Evolutionary conservation across 2,888 invertebrate genomes (phyloP), one percentile per base, ranked within the genome.

Genomic region (Tenthredo livida): DNA sequence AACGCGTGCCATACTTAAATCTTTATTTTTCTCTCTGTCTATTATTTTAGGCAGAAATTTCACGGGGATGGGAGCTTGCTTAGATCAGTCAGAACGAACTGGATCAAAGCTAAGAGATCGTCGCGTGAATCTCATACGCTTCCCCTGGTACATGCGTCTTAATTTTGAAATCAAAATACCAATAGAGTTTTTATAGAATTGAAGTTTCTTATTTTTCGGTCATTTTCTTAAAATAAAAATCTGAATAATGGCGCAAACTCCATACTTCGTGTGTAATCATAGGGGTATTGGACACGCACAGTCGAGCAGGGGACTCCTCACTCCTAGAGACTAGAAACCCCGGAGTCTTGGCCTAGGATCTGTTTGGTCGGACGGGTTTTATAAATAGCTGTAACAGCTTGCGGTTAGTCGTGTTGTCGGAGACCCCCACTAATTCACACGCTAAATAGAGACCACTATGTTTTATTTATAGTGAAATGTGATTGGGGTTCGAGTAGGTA

Each of bases 351-450:
- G 61, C 80, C 80, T 80, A 80, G 80, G 61, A 80, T 58, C 80
- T 65, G 61, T 61, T 80, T 80, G 58, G 80, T 80, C 61, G 70
- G 37, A 17, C 50, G 85, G 17, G 17, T 37, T 15, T 70, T 85
- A 85, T 85, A 85, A 89, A 89, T 89, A 89, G 88, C 87, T 87
- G 67, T 87, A 88, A 86, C 86, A 88, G 85, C 87, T 87, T 88
- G 88, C 72, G 72, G 37, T 82, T 70, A 85, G 80, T 72, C 80
- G 85, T 89, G 89, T 88, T 88, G 88, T 85, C 87, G 87, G 89
- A 89, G 90, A 89, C 90, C 90, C 90, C 90, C 90, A 90, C 90
- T 90, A 90, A 90, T 91, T 91, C 86, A 86, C 88, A 87, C 87
- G 89, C 90, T 91, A 90, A 90, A 90, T 90, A 90, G 90, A 90